Evolutionary conservation across 2,888 invertebrate genomes (phyloP).

Genomic region (Serrognathus titanus): DNA sequence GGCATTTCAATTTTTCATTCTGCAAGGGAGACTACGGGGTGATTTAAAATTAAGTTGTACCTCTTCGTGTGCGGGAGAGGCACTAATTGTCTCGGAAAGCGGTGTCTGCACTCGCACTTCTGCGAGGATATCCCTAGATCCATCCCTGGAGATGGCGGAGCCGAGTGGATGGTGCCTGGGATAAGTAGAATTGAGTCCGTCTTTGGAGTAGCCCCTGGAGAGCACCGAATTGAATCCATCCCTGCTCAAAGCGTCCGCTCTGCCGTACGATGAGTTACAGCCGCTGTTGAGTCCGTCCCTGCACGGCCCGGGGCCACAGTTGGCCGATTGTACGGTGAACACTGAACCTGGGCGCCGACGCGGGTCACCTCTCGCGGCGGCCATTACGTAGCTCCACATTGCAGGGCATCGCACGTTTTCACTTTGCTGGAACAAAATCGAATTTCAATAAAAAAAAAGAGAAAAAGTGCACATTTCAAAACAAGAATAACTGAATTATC

Average conservation of each 20-base stretch:
- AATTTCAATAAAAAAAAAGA: neutral
- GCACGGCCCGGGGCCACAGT: constrained; percentile 41
- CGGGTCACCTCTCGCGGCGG: constrained; percentile 65
- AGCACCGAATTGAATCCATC: constrained; percentile 25
- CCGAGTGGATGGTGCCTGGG: constrained; percentile 16
- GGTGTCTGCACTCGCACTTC: constrained; percentile 45
- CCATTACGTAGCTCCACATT: constrained; percentile 75
- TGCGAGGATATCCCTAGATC: constrained; percentile 43
- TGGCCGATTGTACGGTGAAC: constrained; percentile 39
- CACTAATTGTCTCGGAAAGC: constrained; percentile 19
- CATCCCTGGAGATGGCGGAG: constrained; percentile 38
- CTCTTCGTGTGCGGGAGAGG: constrained; percentile 9
- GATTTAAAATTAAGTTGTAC: neutral
- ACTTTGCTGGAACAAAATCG: constrained; percentile 14
- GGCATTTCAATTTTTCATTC: too few relatives aligned
- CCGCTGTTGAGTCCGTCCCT: constrained; percentile 29
- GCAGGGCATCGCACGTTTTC: constrained; percentile 42
- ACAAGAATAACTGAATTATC: too few relatives aligned
- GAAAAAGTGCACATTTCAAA: neutral
- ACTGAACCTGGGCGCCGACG: constrained; percentile 46
- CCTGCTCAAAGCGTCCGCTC: constrained; percentile 24
- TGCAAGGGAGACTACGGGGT: too few relatives aligned
- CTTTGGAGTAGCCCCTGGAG: constrained; percentile 23
- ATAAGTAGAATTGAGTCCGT: constrained; percentile 21
- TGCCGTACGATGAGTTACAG: constrained; percentile 27